Evolutionary conservation across 2,797 vertebrate species (phyloP).

Genomic region (Rachycentron canadum): DNA sequence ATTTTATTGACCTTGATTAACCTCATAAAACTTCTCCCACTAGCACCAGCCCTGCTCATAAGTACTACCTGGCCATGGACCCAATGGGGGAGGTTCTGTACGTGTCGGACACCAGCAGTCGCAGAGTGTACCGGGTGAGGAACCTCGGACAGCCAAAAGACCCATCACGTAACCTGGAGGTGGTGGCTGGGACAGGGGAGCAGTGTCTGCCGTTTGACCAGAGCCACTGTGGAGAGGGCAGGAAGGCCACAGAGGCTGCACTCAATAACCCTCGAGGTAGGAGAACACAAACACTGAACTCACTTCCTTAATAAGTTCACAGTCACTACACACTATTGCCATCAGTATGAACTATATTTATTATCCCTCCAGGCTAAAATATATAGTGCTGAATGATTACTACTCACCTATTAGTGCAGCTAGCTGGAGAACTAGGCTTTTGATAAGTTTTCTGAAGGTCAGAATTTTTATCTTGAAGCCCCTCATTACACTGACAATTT

Average conservation of each 20-base stretch:
- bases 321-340: not conserved
- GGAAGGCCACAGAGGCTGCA: slow-evolving; percentile 93
- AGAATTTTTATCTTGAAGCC: slow-evolving; percentile 9
- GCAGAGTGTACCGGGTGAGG: slow-evolving; percentile 93
- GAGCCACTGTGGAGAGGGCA: slow-evolving; percentile 96
- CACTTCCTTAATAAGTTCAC: slow-evolving; percentile 1
- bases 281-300: slow-evolving; percentile 20
- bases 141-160: slow-evolving; percentile 94
- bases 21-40: slow-evolving; percentile 18
- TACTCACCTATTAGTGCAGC: slow-evolving; percentile 3
- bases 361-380: slow-evolving; percentile 26
- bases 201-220: slow-evolving; percentile 97
- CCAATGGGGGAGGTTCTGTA: slow-evolving; percentile 94
- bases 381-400: slow-evolving; percentile 31
- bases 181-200: slow-evolving; percentile 96
- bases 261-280: slow-evolving; percentile 97
- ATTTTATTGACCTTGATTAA: not conserved
- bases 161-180: slow-evolving; percentile 93
- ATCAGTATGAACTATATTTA: slow-evolving; percentile 17
- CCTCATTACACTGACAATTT: slow-evolving; percentile 27
- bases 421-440: slow-evolving; percentile 12
- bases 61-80: slow-evolving; percentile 98
- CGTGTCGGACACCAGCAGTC: slow-evolving; percentile 96
- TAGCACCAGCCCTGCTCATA: slow-evolving; percentile 97
- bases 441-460: slow-evolving; percentile 31